Percentiles rank a stretch among this genome's conserved stretches.
Evolutionary conservation across 2,888 invertebrate species (phyloP).

Genomic region (Parochlus steinenii): DNA sequence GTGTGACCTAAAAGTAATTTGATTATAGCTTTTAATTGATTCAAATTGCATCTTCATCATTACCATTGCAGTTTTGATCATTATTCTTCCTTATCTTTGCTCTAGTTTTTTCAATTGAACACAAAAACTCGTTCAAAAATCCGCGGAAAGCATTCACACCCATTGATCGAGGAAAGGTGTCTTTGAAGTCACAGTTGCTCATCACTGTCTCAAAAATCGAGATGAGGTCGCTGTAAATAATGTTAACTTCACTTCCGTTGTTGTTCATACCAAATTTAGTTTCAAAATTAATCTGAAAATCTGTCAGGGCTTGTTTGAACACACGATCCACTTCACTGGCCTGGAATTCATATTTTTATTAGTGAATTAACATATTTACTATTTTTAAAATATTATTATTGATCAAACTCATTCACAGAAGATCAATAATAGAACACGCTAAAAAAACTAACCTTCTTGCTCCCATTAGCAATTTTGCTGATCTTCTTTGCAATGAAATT

Average conservation of each 20-base stretch:
- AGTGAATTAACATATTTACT: neutral
- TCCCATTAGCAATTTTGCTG: slow-evolving; percentile 65
- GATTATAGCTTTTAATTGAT: neutral
- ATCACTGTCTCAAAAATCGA: slow-evolving; percentile 78
- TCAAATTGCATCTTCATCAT: too few species aligned
- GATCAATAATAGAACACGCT: too few species aligned
- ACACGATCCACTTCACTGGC: slow-evolving; percentile 64
- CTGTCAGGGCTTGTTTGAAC: slow-evolving; percentile 75
- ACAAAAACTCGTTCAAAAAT: slow-evolving; percentile 92
- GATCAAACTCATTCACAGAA: neutral
- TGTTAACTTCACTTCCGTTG: slow-evolving; percentile 57
- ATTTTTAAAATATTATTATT: neutral
- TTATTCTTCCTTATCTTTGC: slow-evolving; percentile 70
- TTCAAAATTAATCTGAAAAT: slow-evolving; percentile 85
- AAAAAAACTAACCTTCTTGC: slow-evolving; percentile 44
- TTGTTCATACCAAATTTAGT: slow-evolving; percentile 75
- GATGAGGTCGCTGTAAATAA: slow-evolving; percentile 86
- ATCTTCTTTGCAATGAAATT: slow-evolving; percentile 88
- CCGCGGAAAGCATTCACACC: slow-evolving; percentile 91
- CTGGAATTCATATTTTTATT: too few species aligned
- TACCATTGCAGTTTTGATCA: slow-evolving; percentile 43
- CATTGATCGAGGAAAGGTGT: slow-evolving; percentile 81
- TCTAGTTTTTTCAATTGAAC: slow-evolving; percentile 59
- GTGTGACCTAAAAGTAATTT: slow-evolving; percentile 49
- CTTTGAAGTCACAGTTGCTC: slow-evolving; percentile 58